Conservation (phyloP, 2,797 vertebrate species). For the Artibeus lituratus region DNA sequence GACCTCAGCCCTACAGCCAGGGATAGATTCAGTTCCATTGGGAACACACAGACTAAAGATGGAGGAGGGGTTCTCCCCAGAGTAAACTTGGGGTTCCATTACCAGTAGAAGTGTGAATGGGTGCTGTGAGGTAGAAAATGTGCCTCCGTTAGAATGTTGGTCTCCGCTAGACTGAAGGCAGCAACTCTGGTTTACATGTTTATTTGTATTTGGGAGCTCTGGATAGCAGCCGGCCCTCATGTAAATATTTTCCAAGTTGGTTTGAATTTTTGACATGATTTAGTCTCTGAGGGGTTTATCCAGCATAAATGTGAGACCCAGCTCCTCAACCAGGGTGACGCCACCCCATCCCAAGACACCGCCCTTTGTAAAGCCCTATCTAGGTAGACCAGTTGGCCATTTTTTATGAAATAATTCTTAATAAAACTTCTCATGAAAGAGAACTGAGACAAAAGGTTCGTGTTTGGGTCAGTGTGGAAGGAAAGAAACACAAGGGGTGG, state of each 20-base stretch:
- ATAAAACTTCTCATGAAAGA: background rate
- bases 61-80: background rate
- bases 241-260: constrained; percentile 13
- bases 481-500: background rate
- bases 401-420: background rate
- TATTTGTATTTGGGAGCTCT: background rate
- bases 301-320: background rate
- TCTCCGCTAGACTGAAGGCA: background rate
- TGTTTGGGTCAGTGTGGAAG: background rate
- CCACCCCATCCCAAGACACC: background rate
- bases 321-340: background rate
- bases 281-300: background rate
- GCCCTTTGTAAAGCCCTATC: background rate
- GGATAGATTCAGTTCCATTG: background rate
- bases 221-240: background rate
- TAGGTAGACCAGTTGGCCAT: background rate
- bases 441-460: background rate
- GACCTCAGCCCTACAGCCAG: background rate
- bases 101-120: background rate
- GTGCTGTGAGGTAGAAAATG: background rate
- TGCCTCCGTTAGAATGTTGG: background rate
- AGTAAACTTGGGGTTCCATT: background rate
- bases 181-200: background rate
- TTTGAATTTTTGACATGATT: constrained; percentile 19
- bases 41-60: background rate